Percentiles rank a stretch among this genome's conserved stretches.
Evolutionary conservation across 2,113 vertebrate species (phyloP).

Genomic region (Engraulis encrasicolus): DNA sequence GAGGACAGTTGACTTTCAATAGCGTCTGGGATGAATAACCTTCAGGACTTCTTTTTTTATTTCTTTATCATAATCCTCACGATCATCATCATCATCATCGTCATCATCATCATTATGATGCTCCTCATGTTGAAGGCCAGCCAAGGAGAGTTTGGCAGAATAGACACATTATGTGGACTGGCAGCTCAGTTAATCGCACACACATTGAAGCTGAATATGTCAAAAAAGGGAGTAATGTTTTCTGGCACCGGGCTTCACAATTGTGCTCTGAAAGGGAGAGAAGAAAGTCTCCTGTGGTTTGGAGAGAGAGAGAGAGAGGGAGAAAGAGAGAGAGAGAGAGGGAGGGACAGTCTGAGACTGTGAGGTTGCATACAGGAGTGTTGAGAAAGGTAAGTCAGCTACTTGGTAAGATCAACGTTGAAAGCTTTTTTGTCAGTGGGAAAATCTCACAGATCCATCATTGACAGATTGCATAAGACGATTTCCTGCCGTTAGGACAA

Average conservation of each 20-base stretch:
- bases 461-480: background rate
- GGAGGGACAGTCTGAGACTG: background rate
- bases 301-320: background rate
- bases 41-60: background rate
- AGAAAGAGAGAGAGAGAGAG: background rate
- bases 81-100: constrained; percentile 8
- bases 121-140: background rate
- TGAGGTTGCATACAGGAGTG: background rate
- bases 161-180: constrained; percentile 9
- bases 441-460: background rate
- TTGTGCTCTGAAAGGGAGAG: constrained; percentile 12
- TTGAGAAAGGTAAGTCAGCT: background rate
- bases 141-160: background rate
- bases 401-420: background rate
- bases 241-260: constrained; percentile 6
- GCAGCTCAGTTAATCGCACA: constrained; percentile 2
- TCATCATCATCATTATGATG: background rate
- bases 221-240: constrained; percentile 19
- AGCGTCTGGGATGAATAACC: constrained; percentile 9
- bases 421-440: background rate
- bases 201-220: constrained; percentile 21
- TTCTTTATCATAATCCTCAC: constrained; percentile 7
- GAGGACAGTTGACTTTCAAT: constrained; percentile 10
- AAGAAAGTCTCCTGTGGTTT: constrained; percentile 15
- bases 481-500: background rate